Evolutionary conservation across 2,888 invertebrate species (phyloP).

Genomic region (Rambutsinella grinnellia): DNA sequence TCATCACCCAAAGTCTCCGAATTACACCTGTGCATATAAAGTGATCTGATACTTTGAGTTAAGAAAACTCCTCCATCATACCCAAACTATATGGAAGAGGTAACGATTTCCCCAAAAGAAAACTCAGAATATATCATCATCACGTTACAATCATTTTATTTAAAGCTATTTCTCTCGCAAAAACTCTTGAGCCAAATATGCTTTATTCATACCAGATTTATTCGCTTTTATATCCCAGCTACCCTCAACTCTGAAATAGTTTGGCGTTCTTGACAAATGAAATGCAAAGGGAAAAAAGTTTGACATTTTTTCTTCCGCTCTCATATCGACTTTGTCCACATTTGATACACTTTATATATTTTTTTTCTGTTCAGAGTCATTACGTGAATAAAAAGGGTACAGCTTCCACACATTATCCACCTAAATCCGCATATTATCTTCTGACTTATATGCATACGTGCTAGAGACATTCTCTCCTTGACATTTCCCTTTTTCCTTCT

Average conservation of each 20-base stretch:
- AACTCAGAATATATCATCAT: no score
- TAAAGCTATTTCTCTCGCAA: no score
- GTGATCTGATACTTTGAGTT: no score
- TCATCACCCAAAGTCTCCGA: slow-evolving; percentile 37
- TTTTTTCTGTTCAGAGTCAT: background rate
- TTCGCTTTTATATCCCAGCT: no score
- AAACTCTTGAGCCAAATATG: no score
- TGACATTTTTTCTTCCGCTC: background rate
- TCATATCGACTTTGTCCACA: background rate
- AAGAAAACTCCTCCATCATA: no score
- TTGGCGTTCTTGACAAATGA: background rate
- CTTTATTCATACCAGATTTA: no score
- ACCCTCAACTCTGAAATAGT: no score
- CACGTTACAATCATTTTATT: no score
- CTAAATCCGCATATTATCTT: slow-evolving; percentile 32
- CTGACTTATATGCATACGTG: background rate
- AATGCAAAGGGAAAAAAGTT: slow-evolving; percentile 14
- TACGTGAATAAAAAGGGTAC: slow-evolving; percentile 18
- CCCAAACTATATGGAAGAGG: no score
- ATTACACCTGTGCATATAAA: slow-evolving; percentile 41
- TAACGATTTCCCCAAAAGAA: no score
- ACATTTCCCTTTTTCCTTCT: slow-evolving; percentile 37
- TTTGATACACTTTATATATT: no score
- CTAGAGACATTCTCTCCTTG: slow-evolving; percentile 17
- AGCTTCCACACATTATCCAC: slow-evolving; percentile 33